These are phyloP conservation scores for Asbolus verrucosus DNA, from an alignment of 1,140 invertebrate genomes.

Conservation along the genomic window DNA sequence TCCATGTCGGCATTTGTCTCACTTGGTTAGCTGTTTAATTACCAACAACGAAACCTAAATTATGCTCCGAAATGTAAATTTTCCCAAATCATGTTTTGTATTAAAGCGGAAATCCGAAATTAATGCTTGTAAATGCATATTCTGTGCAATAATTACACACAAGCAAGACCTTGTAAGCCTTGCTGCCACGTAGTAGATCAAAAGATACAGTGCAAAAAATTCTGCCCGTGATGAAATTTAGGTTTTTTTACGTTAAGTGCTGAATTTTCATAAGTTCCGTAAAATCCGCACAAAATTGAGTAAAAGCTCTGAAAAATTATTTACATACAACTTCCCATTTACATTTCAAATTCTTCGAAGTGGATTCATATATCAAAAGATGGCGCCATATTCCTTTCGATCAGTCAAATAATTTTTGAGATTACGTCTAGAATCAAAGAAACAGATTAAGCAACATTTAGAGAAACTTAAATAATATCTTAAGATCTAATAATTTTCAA, in stretches of 20 bases:
- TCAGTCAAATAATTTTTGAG: no score
- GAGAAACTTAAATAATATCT: no score
- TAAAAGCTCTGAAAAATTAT: no score
- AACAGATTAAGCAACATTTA: no score
- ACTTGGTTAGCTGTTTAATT: slow-evolving; percentile 32
- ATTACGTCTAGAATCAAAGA: no score
- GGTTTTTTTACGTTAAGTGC: slow-evolving; percentile 9
- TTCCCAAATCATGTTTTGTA: slow-evolving; percentile 44
- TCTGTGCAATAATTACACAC: slow-evolving; percentile 35
- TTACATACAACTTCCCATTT: no score
- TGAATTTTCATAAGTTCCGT: slow-evolving; percentile 30
- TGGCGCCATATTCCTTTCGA: no score
- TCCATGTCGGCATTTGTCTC: slow-evolving; percentile 15
- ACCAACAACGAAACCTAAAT: slow-evolving; percentile 32
- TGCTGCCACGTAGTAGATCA: slow-evolving; percentile 12
- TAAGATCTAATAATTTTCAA: no score
- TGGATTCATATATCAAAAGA: no score
- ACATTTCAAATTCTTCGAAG: no score
- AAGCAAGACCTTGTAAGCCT: slow-evolving; percentile 25
- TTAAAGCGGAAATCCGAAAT: slow-evolving; percentile 39
- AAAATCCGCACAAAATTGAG: no score
- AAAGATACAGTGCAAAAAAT: slow-evolving; percentile 26
- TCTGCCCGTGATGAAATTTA: background rate
- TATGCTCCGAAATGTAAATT: slow-evolving; percentile 38
- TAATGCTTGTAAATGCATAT: slow-evolving; percentile 40